Percentiles rank a stretch among this genome's conserved stretches.
These are phyloP conservation scores for Mus pahari DNA, from an alignment of 2,113 vertebrate species.

Conservation along the genomic window DNA sequence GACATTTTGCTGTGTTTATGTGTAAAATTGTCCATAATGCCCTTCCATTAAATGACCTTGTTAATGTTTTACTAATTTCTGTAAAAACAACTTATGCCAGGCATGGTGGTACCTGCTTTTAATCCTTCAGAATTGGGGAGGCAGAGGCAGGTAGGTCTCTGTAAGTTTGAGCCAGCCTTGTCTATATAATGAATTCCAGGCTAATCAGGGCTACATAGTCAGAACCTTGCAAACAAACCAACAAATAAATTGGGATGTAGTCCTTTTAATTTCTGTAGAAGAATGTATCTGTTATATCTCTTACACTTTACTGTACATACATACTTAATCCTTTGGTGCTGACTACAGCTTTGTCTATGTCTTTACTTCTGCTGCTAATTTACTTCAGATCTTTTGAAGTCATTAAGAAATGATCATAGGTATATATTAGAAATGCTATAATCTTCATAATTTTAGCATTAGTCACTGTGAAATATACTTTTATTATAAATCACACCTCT, in stretches of 20 bases:
- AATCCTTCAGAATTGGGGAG: neutral
- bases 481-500: constrained; percentile 19
- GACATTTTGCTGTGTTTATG: neutral
- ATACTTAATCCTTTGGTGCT: neutral
- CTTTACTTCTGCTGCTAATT: constrained; percentile 28
- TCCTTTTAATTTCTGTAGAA: constrained; percentile 1
- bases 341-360: neutral
- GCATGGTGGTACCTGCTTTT: neutral
- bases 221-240: neutral
- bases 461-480: constrained; percentile 4
- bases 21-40: neutral
- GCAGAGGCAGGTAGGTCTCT: neutral
- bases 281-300: neutral
- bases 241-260: neutral
- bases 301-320: neutral
- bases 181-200: neutral
- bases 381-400: constrained; percentile 41
- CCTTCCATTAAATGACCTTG: constrained; percentile 11
- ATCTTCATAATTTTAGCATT: constrained; percentile 30
- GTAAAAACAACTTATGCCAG: neutral
- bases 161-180: neutral
- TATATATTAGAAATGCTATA: constrained; percentile 34
- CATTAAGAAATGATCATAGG: neutral
- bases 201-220: neutral
- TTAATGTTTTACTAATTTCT: constrained; percentile 2